Percentiles rank a stretch among this genome's conserved stretches.
phyloP scores from a whole-genome alignment of 53 echinoderm and acorn worm genomes.

The Patiria pectinifera region DNA sequence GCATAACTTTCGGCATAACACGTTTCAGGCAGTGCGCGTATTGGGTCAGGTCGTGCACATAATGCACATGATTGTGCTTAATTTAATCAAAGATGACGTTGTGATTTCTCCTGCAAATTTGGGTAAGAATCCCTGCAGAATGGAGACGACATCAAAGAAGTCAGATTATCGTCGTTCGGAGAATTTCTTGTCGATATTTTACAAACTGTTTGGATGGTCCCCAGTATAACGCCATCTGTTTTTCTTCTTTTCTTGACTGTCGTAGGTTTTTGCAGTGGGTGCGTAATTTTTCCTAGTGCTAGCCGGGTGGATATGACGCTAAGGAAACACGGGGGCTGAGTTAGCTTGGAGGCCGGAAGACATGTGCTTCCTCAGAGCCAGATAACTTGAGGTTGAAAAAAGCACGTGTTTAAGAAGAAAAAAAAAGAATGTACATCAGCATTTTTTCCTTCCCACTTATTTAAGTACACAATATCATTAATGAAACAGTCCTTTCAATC shows the following conservation, averaged over 20 bases:
- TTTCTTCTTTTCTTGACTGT: background rate
- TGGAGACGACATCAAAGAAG: no score
- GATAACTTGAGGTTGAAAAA: slow-evolving; percentile 3
- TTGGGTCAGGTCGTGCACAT: no score
- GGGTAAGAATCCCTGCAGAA: no score
- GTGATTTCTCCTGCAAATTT: no score
- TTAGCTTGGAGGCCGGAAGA: slow-evolving; percentile 21
- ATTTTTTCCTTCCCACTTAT: no score
- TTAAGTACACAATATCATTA: no score
- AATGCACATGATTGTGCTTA: no score
- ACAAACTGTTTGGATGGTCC: slow-evolving; percentile 33
- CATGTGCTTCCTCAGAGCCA: slow-evolving; percentile 37
- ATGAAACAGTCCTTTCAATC: no score
- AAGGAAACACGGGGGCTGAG: slow-evolving; percentile 30
- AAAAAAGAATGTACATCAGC: background rate
- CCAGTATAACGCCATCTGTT: background rate
- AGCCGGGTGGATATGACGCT: slow-evolving; percentile 49
- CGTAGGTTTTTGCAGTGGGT: background rate
- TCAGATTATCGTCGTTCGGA: background rate
- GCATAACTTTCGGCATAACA: no score
- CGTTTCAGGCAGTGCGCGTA: no score
- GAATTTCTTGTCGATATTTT: background rate
- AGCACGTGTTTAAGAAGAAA: background rate
- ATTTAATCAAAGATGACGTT: no score
- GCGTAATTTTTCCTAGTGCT: background rate